These are phyloP conservation scores for Araneus ventricosus DNA, from an alignment of 1,140 invertebrate species.

Conservation along the genomic window DNA sequence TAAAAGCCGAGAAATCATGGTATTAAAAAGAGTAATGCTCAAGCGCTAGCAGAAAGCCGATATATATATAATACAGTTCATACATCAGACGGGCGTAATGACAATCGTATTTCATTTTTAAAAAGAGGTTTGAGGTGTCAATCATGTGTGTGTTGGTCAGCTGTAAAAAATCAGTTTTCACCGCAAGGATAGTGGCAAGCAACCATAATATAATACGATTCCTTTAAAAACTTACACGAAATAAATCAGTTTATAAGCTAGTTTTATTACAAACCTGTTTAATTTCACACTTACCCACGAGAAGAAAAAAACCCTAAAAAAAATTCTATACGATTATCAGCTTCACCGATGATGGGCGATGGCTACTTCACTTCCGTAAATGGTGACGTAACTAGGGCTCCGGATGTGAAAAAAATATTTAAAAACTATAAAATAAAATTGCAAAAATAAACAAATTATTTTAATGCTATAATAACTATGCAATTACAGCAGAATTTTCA, in stretches of 20 bases:
- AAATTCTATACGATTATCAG: constrained; percentile 72
- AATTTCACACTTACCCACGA: constrained; percentile 70
- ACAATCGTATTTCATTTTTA: constrained; percentile 39
- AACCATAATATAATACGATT: constrained; percentile 2
- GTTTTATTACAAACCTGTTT: constrained; percentile 55
- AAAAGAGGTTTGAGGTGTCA: constrained; percentile 61
- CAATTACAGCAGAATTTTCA: not conserved
- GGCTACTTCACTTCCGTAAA: constrained; percentile 76
- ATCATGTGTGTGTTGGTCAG: constrained; percentile 71
- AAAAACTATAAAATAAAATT: constrained; percentile 9
- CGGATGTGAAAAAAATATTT: constrained; percentile 67
- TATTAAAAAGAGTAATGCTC: not conserved
- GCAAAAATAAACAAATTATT: not conserved
- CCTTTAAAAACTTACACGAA: not conserved
- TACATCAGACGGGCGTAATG: constrained; percentile 34
- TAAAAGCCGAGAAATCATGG: not conserved
- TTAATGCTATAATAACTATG: not conserved
- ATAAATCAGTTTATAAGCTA: constrained; percentile 53
- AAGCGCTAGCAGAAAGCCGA: not conserved
- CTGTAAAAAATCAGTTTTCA: constrained; percentile 63
- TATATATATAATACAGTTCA: not conserved
- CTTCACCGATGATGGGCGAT: constrained; percentile 75
- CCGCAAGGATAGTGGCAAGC: constrained; percentile 48
- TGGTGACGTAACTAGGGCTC: constrained; percentile 73
- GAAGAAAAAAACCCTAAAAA: constrained; percentile 72